Evolutionary conservation across 2,888 invertebrate species (phyloP).

Genomic region (Agrochola lota): DNA sequence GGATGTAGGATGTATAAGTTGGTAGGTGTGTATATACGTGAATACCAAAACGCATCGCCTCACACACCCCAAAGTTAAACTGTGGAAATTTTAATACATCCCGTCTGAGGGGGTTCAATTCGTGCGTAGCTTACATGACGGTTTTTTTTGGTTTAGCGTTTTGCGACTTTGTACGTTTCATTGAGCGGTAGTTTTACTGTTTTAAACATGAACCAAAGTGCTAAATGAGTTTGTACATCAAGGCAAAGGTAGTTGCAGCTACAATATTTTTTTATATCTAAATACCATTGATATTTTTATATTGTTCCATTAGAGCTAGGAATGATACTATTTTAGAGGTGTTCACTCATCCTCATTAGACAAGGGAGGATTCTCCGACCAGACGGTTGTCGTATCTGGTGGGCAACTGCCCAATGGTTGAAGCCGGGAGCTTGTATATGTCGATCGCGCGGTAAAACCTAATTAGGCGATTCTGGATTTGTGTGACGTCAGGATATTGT

Average conservation of each 20-base stretch:
- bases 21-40: slow-evolving; percentile 71
- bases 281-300: not conserved
- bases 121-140: slow-evolving; percentile 72
- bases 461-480: too few relatives aligned
- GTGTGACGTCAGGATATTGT: too few relatives aligned
- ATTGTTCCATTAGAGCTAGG: not conserved
- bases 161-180: slow-evolving; percentile 22
- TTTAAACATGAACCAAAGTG: not conserved
- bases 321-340: not conserved
- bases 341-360: too few relatives aligned
- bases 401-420: too few relatives aligned
- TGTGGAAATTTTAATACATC: slow-evolving; percentile 86
- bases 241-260: not conserved
- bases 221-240: not conserved
- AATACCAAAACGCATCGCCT: slow-evolving; percentile 81
- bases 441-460: too few relatives aligned
- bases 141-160: slow-evolving; percentile 4
- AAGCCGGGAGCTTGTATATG: too few relatives aligned
- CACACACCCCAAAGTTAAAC: slow-evolving; percentile 84
- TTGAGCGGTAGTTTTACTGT: not conserved
- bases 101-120: slow-evolving; percentile 75
- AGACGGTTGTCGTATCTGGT: too few relatives aligned
- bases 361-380: too few relatives aligned
- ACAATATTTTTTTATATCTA: not conserved
- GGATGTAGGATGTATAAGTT: slow-evolving; percentile 71